Percentiles rank a stretch among this genome's conserved stretches.
phyloP scores from a whole-genome alignment of 1,140 invertebrate species.

The Metaphire vulgaris region DNA sequence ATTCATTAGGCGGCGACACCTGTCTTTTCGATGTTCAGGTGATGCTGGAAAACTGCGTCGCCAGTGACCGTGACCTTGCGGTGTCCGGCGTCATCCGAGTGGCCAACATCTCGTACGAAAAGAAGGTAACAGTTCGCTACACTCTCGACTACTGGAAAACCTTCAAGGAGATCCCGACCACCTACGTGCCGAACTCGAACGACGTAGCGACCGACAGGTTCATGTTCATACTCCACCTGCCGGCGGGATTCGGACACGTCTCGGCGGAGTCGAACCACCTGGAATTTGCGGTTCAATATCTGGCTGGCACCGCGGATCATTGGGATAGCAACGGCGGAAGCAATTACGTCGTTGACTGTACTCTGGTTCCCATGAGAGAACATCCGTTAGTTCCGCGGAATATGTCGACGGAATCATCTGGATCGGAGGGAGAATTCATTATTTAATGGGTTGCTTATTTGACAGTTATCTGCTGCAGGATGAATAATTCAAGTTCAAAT shows the following conservation, averaged over 20 bases:
- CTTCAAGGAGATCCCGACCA: constrained; percentile 67
- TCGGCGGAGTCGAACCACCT: constrained; percentile 61
- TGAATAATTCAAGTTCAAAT: too few species aligned
- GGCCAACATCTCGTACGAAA: constrained; percentile 82
- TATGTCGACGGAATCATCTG: too few species aligned
- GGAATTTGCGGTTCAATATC: constrained; percentile 74
- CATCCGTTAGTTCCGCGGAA: not conserved
- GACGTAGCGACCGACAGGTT: constrained; percentile 81
- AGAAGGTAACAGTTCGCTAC: constrained; percentile 78
- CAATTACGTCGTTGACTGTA: constrained; percentile 60
- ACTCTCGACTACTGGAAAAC: constrained; percentile 77
- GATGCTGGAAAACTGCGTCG: constrained; percentile 69
- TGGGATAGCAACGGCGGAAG: constrained; percentile 82
- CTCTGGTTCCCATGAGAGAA: not conserved
- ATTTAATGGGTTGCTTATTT: too few species aligned
- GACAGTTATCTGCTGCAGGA: too few species aligned
- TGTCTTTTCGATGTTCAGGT: constrained; percentile 57
- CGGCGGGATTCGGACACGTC: constrained; percentile 46
- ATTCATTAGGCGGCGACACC: too few species aligned
- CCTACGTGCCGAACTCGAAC: constrained; percentile 78
- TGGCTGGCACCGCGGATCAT: constrained; percentile 66
- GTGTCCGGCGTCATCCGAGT: constrained; percentile 80
- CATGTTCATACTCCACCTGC: constrained; percentile 67
- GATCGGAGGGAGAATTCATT: not conserved
- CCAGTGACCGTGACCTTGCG: constrained; percentile 57